These are phyloP conservation scores for Agelas oroides DNA, from an alignment of 37 sponge, comb jelly and placozoan species.

Conservation along the genomic window DNA sequence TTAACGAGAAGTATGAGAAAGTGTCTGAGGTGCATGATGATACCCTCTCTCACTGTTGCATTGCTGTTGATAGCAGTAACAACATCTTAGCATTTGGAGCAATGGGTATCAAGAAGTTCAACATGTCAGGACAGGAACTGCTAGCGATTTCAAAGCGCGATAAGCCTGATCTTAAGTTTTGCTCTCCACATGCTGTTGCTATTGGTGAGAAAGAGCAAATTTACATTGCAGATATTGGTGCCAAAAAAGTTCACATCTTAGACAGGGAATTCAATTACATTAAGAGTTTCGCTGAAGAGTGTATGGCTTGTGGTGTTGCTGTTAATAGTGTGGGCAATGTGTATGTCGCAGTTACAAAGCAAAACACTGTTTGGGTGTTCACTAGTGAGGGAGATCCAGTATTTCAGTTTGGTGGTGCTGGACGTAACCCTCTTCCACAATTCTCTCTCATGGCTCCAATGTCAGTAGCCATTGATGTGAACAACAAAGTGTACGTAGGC, in stretches of 20 bases:
- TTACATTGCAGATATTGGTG: constrained; percentile 11
- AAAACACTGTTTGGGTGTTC: constrained; percentile 3
- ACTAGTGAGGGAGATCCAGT: constrained; percentile 5
- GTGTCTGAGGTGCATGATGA: not conserved
- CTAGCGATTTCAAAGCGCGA: not conserved
- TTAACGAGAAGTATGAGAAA: not conserved
- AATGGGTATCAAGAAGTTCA: not conserved
- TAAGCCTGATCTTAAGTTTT: not conserved
- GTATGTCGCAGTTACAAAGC: not conserved
- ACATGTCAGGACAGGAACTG: constrained; percentile 14
- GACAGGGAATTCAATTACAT: not conserved
- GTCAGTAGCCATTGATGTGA: not conserved
- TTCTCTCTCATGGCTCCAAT: constrained; percentile 10
- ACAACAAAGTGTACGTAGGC: constrained; percentile 22
- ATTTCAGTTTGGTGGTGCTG: constrained; percentile 23
- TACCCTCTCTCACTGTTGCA: not conserved
- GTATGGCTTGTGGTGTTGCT: not conserved
- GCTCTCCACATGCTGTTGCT: constrained; percentile 5
- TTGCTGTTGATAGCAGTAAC: not conserved
- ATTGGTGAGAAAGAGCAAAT: not conserved
- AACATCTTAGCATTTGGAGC: not conserved
- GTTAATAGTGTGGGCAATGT: not conserved
- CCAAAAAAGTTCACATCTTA: not conserved
- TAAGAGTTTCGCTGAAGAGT: not conserved
- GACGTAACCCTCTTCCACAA: constrained; percentile 9